These are phyloP conservation scores for Euproctis similis DNA, from an alignment of 2,888 invertebrate genomes.

Conservation along the genomic window DNA sequence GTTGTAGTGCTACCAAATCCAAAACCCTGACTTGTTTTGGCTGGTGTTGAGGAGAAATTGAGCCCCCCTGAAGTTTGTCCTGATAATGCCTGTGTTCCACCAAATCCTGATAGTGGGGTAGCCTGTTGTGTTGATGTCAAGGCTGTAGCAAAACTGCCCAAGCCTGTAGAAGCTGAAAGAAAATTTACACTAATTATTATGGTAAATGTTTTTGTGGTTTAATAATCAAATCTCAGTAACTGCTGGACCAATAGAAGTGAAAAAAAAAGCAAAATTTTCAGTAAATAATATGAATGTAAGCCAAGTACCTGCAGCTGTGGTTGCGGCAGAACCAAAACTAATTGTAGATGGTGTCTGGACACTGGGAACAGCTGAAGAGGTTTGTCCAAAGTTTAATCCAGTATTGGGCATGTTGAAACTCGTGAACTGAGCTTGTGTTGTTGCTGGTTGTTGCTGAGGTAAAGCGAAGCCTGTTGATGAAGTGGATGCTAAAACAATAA, in stretches of 20 bases:
- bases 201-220: too few relatives aligned
- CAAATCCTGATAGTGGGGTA: constrained; percentile 16
- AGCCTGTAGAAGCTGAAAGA: constrained; percentile 9
- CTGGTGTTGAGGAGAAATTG: constrained; percentile 8
- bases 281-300: too few relatives aligned
- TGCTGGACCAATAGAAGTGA: too few relatives aligned
- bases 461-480: constrained; percentile 6
- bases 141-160: constrained; percentile 9
- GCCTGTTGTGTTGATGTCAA: constrained; percentile 3
- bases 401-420: constrained; percentile 10
- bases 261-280: too few relatives aligned
- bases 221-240: too few relatives aligned
- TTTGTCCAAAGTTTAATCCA: constrained; percentile 12
- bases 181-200: too few relatives aligned
- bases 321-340: constrained; percentile 8
- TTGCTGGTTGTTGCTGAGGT: constrained; percentile 7
- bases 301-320: constrained; percentile 8
- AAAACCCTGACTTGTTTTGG: constrained; percentile 6
- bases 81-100: constrained; percentile 11
- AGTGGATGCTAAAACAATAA: constrained; percentile 5
- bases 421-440: constrained; percentile 9
- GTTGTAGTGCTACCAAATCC: constrained; percentile 3
- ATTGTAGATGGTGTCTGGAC: constrained; percentile 14
- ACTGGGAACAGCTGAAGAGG: constrained; percentile 8
- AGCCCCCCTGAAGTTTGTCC: too few relatives aligned